Percentiles rank a stretch among this genome's conserved stretches.
Conservation (phyloP, 2,113 vertebrate genomes). For the Pseudorasbora parva region DNA sequence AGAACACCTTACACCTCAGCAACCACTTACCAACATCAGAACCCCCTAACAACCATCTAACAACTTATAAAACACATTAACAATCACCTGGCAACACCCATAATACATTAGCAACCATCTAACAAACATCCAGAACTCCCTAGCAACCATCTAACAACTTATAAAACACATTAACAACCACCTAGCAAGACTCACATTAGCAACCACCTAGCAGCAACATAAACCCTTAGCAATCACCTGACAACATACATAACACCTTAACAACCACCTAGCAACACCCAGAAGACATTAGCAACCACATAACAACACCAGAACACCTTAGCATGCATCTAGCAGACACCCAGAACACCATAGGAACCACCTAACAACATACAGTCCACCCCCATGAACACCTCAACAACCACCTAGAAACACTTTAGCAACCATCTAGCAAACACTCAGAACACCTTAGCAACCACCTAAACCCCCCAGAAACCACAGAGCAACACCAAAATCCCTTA, state of each 20-base stretch:
- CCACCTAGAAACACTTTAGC: not conserved
- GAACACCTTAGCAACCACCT: not conserved
- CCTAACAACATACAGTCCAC: not conserved
- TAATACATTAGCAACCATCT: not conserved
- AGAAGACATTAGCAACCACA: not conserved
- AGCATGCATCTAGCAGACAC: not conserved
- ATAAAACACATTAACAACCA: too few species aligned
- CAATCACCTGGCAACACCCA: not conserved
- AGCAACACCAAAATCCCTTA: too few species aligned
- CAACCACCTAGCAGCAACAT: too few species aligned
- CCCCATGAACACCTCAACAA: not conserved
- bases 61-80: too few species aligned
- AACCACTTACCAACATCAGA: not conserved
- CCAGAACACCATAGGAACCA: too few species aligned
- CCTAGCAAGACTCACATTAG: rapidly evolving
- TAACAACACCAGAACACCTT: not conserved
- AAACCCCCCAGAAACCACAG: too few species aligned
- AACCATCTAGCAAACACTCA: not conserved
- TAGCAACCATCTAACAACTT: not conserved
- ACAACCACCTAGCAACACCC: not conserved
- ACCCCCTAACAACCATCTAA: not conserved
- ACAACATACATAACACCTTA: not conserved
- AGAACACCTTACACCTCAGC: not conserved
- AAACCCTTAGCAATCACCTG: not conserved
- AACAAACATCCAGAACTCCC: not conserved